phyloP scores from a whole-genome alignment of 1,140 invertebrate species.

The Eueides isabella region DNA sequence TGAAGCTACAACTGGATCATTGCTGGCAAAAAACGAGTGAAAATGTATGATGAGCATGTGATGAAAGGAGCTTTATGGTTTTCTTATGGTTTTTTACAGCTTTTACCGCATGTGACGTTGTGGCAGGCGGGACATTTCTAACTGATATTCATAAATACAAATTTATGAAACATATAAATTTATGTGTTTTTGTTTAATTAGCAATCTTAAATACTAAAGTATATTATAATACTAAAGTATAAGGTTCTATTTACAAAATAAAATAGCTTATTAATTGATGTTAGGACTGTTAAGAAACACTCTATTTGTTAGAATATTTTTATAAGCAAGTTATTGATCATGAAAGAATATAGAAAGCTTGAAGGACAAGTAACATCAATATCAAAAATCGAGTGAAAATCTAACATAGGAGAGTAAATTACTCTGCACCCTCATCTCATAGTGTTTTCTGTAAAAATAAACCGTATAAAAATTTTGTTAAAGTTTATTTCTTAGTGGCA shows the following conservation, averaged over 20 bases:
- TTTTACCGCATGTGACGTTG: constrained; percentile 9
- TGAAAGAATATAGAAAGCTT: too few species aligned
- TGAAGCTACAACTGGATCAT: constrained; percentile 62
- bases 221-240: too few species aligned
- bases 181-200: too few species aligned
- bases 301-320: too few species aligned
- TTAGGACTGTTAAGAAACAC: too few species aligned
- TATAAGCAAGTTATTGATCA: not conserved
- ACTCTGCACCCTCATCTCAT: constrained; percentile 33
- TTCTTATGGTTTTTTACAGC: constrained; percentile 15
- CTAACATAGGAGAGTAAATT: constrained; percentile 50
- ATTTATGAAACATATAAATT: too few species aligned
- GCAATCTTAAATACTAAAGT: too few species aligned
- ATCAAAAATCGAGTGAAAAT: constrained; percentile 51
- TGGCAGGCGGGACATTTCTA: not conserved
- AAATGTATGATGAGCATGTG: constrained; percentile 36
- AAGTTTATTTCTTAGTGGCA: not conserved
- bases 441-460: not conserved
- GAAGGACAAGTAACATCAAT: not conserved
- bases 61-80: constrained; percentile 23
- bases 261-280: too few species aligned
- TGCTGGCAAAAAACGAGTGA: constrained; percentile 50
- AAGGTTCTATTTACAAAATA: too few species aligned
- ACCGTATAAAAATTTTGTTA: not conserved
- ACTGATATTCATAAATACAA: not conserved